phyloP scores from a whole-genome alignment of 2,888 invertebrate species.

The Netelia fuscicornis region DNA sequence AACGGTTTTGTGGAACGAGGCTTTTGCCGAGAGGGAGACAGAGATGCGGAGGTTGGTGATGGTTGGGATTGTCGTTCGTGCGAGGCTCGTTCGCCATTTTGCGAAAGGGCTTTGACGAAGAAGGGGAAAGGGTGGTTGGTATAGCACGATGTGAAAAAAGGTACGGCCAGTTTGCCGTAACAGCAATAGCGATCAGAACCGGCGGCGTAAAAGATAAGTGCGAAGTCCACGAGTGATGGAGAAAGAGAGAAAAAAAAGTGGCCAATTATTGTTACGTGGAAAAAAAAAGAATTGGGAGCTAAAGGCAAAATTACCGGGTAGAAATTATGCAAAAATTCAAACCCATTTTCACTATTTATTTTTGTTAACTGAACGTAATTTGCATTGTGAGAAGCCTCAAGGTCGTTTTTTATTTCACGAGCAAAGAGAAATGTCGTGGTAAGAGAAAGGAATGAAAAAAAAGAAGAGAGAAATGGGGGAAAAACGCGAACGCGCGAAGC shows the following conservation, averaged over 20 bases:
- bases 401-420: not conserved
- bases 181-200: slow-evolving; percentile 52
- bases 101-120: not conserved
- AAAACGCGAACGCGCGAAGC: slow-evolving; percentile 17
- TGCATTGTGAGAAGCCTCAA: not conserved
- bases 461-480: not conserved
- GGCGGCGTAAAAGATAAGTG: slow-evolving; percentile 49
- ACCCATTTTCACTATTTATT: not conserved
- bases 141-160: not conserved
- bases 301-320: not conserved
- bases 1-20: slow-evolving; percentile 63
- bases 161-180: slow-evolving; percentile 26
- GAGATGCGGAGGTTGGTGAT: not conserved
- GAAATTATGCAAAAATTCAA: not conserved
- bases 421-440: not conserved
- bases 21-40: slow-evolving; percentile 39
- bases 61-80: slow-evolving; percentile 17
- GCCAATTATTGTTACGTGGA: not conserved
- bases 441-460: not conserved
- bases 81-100: slow-evolving; percentile 51
- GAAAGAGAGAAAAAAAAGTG: not conserved
- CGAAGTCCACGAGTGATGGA: slow-evolving; percentile 15
- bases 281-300: not conserved
- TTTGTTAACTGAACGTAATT: no score
- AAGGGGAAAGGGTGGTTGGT: not conserved